Conservation (phyloP, 2,113 vertebrate genomes). For the Istiophorus platypterus region DNA sequence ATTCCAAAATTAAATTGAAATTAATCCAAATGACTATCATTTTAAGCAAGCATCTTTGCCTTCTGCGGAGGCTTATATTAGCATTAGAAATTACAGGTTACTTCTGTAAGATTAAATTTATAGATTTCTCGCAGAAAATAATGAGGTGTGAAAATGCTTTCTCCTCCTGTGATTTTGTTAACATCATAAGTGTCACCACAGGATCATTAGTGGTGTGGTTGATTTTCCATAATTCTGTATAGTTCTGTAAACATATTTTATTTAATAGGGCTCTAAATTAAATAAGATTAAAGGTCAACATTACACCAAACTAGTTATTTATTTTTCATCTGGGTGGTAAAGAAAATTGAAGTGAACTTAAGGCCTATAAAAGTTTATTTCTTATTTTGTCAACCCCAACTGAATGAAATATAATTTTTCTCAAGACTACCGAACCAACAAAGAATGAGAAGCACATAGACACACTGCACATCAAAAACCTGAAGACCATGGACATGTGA, state of each 20-base stretch:
- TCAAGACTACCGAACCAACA: background rate
- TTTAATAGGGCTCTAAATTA: too few species aligned
- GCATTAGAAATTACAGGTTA: background rate
- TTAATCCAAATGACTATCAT: background rate
- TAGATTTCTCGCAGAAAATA: background rate
- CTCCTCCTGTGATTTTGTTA: background rate
- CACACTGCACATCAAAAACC: too few species aligned
- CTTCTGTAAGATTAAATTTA: background rate
- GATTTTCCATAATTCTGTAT: too few species aligned
- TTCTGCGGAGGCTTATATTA: background rate
- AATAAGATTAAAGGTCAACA: too few species aligned
- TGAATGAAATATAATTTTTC: too few species aligned
- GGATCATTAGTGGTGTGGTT: background rate
- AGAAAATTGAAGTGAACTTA: too few species aligned
- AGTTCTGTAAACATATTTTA: too few species aligned
- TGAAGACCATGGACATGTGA: background rate
- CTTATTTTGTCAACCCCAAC: background rate
- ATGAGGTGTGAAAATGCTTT: background rate
- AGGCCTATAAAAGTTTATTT: background rate
- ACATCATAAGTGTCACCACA: background rate
- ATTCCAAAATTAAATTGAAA: background rate
- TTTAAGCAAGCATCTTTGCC: background rate
- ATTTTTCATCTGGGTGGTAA: too few species aligned
- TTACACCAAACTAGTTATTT: too few species aligned
- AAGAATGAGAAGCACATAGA: background rate